Evolutionary conservation across 2,888 invertebrate species (phyloP).

Genomic region (Argynnis bischoffii): DNA sequence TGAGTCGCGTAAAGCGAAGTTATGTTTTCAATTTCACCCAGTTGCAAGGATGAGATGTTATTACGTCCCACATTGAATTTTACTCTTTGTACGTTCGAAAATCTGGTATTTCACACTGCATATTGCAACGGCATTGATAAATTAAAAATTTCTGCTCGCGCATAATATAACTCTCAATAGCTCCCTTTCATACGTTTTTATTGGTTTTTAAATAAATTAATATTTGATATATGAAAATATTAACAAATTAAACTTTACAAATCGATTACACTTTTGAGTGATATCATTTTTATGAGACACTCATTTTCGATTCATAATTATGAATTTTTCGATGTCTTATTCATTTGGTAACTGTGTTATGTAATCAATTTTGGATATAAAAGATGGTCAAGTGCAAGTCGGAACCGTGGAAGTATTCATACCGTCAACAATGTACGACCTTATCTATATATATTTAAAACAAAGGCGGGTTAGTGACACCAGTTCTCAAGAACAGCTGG

Average conservation of each 20-base stretch:
- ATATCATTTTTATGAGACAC: too few species aligned
- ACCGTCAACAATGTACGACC: too few species aligned
- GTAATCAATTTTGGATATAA: too few species aligned
- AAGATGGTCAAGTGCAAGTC: too few species aligned
- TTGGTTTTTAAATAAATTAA: constrained; percentile 22
- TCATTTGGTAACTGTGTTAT: too few species aligned
- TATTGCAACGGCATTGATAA: constrained; percentile 32
- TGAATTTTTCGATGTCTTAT: too few species aligned
- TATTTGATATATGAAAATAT: constrained; percentile 1
- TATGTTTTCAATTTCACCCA: constrained; percentile 61
- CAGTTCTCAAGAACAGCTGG: too few species aligned
- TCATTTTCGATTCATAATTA: too few species aligned
- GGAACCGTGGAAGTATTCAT: too few species aligned
- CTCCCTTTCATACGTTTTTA: constrained; percentile 25
- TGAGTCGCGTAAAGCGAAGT: constrained; percentile 58
- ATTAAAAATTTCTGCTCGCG: constrained; percentile 30
- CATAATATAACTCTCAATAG: constrained; percentile 10
- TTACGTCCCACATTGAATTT: constrained; percentile 30
- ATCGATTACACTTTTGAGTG: background rate
- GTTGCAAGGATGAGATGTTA: constrained; percentile 28
- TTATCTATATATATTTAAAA: too few species aligned
- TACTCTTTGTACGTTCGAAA: constrained; percentile 20
- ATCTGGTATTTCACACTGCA: constrained; percentile 24
- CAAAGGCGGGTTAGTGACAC: too few species aligned
- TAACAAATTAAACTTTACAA: background rate